Conservation (phyloP, 2,797 vertebrate genomes). For the Tangara arthus region DNA sequence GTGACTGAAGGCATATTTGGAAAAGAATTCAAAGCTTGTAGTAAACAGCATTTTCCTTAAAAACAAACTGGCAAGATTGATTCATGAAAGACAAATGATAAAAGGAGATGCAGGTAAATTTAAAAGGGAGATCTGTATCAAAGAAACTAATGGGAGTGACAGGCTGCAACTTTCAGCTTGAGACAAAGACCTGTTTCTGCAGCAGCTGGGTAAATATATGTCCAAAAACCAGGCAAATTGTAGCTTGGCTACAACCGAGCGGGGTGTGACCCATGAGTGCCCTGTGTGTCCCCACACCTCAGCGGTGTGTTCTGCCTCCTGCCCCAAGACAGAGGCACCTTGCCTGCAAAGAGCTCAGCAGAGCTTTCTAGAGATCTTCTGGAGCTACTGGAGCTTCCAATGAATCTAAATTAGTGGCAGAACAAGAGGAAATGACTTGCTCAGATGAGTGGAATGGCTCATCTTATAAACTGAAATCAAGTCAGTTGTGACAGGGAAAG, state of each 20-base stretch:
- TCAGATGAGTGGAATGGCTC: neutral
- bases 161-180: neutral
- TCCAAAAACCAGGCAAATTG: neutral
- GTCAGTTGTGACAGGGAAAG: neutral
- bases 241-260: neutral
- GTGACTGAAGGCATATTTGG: slow-evolving; percentile 44
- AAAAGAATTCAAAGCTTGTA: slow-evolving; percentile 26
- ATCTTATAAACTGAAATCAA: neutral
- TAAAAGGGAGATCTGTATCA: neutral
- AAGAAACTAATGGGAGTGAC: neutral
- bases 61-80: slow-evolving; percentile 29
- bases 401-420: neutral
- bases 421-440: neutral
- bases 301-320: neutral
- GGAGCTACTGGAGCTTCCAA: neutral
- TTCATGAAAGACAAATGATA: neutral
- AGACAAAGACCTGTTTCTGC: neutral
- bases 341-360: neutral
- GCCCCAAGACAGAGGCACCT: neutral
- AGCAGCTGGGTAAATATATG: neutral
- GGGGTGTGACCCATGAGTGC: accelerated
- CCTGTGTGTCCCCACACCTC: accelerated
- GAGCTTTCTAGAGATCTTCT: neutral
- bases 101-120: neutral
- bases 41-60: slow-evolving; percentile 5